phyloP scores from a whole-genome alignment of 2,888 invertebrate genomes.

The Laothoe populi region DNA sequence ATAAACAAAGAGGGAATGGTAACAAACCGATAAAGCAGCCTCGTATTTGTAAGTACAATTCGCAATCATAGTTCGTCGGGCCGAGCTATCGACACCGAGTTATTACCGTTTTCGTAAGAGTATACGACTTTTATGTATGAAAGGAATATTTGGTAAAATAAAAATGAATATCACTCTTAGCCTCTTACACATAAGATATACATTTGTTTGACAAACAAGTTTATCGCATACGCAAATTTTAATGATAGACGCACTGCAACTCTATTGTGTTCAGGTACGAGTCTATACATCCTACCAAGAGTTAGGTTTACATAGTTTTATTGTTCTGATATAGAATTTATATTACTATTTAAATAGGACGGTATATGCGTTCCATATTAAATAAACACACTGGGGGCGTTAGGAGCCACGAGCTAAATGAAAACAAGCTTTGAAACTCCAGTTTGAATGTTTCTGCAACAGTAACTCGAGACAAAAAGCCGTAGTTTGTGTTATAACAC shows the following conservation, averaged over 20 bases:
- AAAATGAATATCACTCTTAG: neutral
- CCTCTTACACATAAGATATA: neutral
- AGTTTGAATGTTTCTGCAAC: neutral
- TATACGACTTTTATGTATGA: conserved; percentile 43
- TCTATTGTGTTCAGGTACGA: conserved; percentile 7
- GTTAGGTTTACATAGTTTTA: conserved; percentile 9
- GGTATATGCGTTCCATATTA: neutral
- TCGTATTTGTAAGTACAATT: conserved; percentile 69
- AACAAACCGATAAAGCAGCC: conserved; percentile 64
- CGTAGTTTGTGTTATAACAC: conserved; percentile 5
- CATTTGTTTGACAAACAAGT: conserved; percentile 1
- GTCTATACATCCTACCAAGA: neutral
- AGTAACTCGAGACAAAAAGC: neutral
- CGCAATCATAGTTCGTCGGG: conserved; percentile 63
- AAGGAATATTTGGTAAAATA: conserved; percentile 27
- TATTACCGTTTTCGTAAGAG: conserved; percentile 59
- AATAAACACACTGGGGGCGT: neutral
- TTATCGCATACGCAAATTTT: neutral
- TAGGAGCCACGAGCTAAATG: neutral
- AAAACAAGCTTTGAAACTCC: neutral
- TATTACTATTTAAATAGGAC: neutral
- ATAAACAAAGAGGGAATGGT: conserved; percentile 65
- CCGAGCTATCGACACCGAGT: conserved; percentile 54
- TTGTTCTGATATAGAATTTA: conserved; percentile 1
- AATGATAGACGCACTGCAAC: conserved; percentile 8